Base-by-base conservation (phyloP, 1,140 invertebrate species). In the Drosophila chauvacae region DNA sequence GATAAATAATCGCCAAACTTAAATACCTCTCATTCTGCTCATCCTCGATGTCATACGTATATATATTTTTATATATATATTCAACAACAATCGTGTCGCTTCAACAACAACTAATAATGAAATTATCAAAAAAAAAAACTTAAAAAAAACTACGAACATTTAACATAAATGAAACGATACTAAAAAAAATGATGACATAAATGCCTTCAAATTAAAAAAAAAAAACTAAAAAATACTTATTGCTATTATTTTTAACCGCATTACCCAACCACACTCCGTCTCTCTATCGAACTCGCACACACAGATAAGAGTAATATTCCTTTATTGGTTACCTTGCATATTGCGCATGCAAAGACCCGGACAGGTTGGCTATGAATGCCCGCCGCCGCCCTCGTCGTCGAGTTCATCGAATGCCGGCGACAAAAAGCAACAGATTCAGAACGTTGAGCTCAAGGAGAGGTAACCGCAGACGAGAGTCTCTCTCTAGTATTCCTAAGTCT, bases 311-410 rank as follows among this genome's bases (percentile, higher is more conserved):
- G 95, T 97, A 90, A 95, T 99, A 92, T 98, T 99, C 93, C 95
- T 99, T 86, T 97, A 97, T 93, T 99, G 98, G 98, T 95, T 99
- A 93, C 98, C 98, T 88, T 98, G 97, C 95, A 94, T 99, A 88
- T 95, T 99, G 90, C 95, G 97, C 81, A 99, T 99, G 97, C 96
- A 96, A 90, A 95, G 98, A 90, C 98, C 98, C 59, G 91, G 91
- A 83, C 95, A 96, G 91, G 94, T 95, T 77, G 92, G 93, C 62
- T 93, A 93, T 73, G 93, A 93, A 74, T 95, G 94, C 74, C 94
- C 94, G 51, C 92, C 94, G 81, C 93, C 93, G 63, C 93, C 94
- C 77, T 94, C 94, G 14, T 93, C 94, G 16, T 94, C 94, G 68
- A 94, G 95, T 87, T 88, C 90, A 44, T 91, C 90, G 13, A 84